Percentiles rank a stretch among this genome's conserved stretches.
phyloP scores from a whole-genome alignment of 2,797 vertebrate genomes.

The Girardinus metallicus region DNA sequence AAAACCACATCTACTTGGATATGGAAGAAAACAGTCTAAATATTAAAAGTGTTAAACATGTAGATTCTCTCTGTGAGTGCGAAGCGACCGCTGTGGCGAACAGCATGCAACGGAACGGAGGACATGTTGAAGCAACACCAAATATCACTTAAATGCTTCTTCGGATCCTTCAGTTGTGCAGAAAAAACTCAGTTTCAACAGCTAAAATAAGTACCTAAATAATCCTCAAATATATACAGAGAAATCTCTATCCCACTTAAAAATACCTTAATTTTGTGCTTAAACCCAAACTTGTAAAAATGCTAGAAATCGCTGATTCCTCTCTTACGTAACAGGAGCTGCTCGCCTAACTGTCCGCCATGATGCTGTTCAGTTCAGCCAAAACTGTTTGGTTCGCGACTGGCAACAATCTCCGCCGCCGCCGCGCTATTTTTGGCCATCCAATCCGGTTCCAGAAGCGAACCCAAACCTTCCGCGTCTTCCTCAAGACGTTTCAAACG shows the following conservation, averaged over 20 bases:
- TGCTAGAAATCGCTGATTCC: conserved; percentile 57
- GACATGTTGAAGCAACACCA: conserved; percentile 23
- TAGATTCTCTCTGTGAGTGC: conserved; percentile 56
- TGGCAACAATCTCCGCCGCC: conserved; percentile 38
- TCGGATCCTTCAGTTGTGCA: conserved; percentile 50
- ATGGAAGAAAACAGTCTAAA: conserved; percentile 42
- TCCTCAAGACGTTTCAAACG: conserved; percentile 64
- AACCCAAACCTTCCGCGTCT: conserved; percentile 20
- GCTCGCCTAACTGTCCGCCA: conserved; percentile 45
- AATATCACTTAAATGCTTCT: conserved; percentile 22
- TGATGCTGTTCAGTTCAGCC: conserved; percentile 70
- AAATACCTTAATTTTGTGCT: conserved; percentile 69
- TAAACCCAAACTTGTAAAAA: conserved; percentile 76
- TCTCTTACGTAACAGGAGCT: conserved; percentile 49
- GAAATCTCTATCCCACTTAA: conserved; percentile 59
- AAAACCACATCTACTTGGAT: conserved; percentile 37
- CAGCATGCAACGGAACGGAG: conserved; percentile 33
- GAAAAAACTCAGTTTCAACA: conserved; percentile 48
- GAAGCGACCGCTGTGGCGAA: conserved; percentile 54
- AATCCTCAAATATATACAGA: conserved; percentile 68
- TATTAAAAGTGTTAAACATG: conserved; percentile 55
- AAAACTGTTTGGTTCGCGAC: conserved; percentile 53
- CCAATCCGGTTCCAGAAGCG: conserved; percentile 12
- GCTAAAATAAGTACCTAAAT: conserved; percentile 51
- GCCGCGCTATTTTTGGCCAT: conserved; percentile 26